These are phyloP conservation scores for Ctenosaura bakeri DNA, from an alignment of 2,797 vertebrate genomes.

Conservation along the genomic window DNA sequence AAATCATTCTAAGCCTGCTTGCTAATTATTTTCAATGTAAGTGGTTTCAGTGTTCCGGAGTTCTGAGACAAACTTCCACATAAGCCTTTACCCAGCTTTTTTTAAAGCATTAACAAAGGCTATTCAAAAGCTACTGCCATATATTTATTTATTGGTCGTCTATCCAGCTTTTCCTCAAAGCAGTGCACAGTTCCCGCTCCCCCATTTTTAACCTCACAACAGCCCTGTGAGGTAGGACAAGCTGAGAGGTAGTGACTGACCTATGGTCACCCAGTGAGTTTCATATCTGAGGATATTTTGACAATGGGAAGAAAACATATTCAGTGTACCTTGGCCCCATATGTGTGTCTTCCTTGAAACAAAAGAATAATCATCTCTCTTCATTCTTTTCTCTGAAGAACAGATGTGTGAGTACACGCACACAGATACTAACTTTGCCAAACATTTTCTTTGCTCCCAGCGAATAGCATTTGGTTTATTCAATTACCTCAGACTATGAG, in stretches of 20 bases:
- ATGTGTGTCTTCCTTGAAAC: neutral
- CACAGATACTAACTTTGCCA: constrained; percentile 38
- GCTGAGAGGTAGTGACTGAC: neutral
- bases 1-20: constrained; percentile 17
- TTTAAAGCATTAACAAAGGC: neutral
- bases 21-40: constrained; percentile 31
- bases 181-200: neutral
- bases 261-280: neutral
- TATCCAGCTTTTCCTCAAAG: neutral
- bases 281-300: neutral
- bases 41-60: neutral
- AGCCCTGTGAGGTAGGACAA: neutral
- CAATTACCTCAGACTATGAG: constrained; percentile 65
- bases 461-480: constrained; percentile 57
- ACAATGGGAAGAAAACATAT: constrained; percentile 21
- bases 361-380: neutral
- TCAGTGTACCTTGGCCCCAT: neutral
- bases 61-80: neutral
- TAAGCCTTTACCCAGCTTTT: neutral
- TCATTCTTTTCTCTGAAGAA: neutral
- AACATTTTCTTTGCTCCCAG: constrained; percentile 34
- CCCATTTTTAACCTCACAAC: neutral
- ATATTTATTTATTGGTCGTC: neutral
- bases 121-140: neutral
- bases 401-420: neutral